Conservation (phyloP, 2,888 invertebrate species). For the Muscina levida region DNA sequence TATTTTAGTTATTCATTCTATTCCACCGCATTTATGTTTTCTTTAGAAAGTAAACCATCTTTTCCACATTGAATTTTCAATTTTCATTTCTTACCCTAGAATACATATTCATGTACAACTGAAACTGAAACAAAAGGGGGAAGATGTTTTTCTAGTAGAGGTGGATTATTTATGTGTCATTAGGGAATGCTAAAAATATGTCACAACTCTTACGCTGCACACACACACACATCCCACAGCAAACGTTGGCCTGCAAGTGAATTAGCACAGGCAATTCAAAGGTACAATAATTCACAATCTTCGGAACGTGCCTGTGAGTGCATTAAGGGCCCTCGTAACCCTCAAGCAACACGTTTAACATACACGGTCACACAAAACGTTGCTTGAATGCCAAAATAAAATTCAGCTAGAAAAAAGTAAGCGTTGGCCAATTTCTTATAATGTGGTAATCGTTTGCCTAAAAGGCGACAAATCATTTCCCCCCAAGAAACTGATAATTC, state of each 20-base stretch:
- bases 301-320: constrained; percentile 64
- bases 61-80: constrained; percentile 61
- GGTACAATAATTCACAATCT: constrained; percentile 62
- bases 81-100: constrained; percentile 19
- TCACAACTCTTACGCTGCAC: constrained; percentile 70
- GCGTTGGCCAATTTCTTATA: constrained; percentile 71
- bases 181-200: constrained; percentile 76
- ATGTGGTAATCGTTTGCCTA: constrained; percentile 78
- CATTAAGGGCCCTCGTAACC: constrained; percentile 53
- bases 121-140: constrained; percentile 40
- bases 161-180: constrained; percentile 77
- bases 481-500: constrained; percentile 14
- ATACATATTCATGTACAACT: not conserved
- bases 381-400: constrained; percentile 12
- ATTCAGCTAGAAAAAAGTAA: constrained; percentile 25
- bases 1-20: too few species aligned
- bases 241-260: constrained; percentile 47
- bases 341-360: not conserved
- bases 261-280: constrained; percentile 57
- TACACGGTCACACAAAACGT: not conserved
- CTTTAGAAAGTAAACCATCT: constrained; percentile 33
- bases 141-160: constrained; percentile 40
- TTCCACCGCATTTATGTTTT: too few species aligned
- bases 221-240: constrained; percentile 43
- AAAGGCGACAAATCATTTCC: constrained; percentile 79